Evolutionary conservation across 2,888 invertebrate species (phyloP).

Genomic region (Thymelicus acteon): DNA sequence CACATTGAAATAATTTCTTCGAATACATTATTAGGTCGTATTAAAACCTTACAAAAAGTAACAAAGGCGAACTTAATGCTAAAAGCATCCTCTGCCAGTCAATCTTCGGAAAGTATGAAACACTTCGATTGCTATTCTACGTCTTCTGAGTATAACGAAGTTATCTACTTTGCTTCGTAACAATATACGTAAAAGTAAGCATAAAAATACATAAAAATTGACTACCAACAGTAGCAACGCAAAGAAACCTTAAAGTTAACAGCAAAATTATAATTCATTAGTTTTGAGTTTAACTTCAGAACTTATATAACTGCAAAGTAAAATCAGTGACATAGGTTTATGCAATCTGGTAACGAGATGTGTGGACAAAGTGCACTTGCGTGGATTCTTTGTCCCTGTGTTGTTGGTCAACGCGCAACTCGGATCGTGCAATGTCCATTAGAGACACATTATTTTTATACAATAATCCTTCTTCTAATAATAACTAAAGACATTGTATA

Average conservation of each 20-base stretch:
- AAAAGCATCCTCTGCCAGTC: too few species aligned
- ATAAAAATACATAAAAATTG: too few species aligned
- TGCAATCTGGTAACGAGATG: conserved; percentile 33
- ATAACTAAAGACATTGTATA: conserved; percentile 22
- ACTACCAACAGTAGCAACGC: conserved; percentile 28
- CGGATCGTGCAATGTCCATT: background rate
- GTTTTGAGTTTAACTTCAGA: conserved; percentile 12
- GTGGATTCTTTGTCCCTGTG: conserved; percentile 65
- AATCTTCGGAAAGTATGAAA: too few species aligned
- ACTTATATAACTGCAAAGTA: conserved; percentile 13
- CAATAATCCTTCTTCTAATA: conserved; percentile 21
- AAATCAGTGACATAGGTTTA: conserved; percentile 35
- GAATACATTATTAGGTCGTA: too few species aligned
- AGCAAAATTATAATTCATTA: conserved; percentile 9
- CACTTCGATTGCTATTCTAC: too few species aligned
- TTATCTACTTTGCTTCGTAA: too few species aligned
- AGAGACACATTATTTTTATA: conserved; percentile 21
- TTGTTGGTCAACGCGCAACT: conserved; percentile 41
- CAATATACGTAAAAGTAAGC: too few species aligned
- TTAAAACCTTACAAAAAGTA: too few species aligned
- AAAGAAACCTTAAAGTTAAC: background rate
- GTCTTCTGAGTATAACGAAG: too few species aligned
- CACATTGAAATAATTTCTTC: too few species aligned
- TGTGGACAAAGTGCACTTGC: conserved; percentile 63
- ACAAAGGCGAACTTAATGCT: too few species aligned